A percentile compares a stretch with the other conserved stretches of the same genome.
phyloP scores from a whole-genome alignment of 2,113 vertebrate genomes.

The Tetrax tetrax region DNA sequence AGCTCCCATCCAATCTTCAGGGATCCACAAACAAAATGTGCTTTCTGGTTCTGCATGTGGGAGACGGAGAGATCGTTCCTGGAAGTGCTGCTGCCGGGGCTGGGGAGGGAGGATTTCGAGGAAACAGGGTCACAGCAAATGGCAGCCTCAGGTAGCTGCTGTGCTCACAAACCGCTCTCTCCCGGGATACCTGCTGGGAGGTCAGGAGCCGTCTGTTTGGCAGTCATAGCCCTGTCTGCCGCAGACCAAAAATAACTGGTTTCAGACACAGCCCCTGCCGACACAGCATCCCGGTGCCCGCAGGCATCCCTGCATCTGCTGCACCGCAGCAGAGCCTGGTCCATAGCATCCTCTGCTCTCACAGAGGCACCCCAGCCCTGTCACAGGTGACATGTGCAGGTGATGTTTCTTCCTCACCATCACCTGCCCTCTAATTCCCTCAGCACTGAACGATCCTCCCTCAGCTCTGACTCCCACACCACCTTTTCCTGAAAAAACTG shows the following conservation, averaged over 20 bases:
- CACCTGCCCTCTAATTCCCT: not conserved
- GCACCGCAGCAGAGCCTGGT: not conserved
- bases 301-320: not conserved
- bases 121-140: not conserved
- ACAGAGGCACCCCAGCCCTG: not conserved
- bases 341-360: not conserved
- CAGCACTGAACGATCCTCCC: not conserved
- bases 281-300: not conserved
- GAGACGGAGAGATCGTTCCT: not conserved
- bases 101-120: not conserved
- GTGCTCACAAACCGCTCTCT: not conserved
- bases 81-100: not conserved
- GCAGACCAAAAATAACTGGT: not conserved
- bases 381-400: not conserved
- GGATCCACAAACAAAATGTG: constrained; percentile 13
- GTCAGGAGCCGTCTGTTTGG: not conserved
- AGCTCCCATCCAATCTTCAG: not conserved
- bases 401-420: not conserved
- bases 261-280: not conserved
- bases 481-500: not conserved
- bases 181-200: constrained; percentile 11
- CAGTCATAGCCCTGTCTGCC: not conserved
- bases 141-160: not conserved
- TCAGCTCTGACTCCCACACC: not conserved
- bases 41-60: not conserved